Evolutionary conservation across 2,797 vertebrate species (phyloP).

Genomic region (Bucorvus abyssinicus): DNA sequence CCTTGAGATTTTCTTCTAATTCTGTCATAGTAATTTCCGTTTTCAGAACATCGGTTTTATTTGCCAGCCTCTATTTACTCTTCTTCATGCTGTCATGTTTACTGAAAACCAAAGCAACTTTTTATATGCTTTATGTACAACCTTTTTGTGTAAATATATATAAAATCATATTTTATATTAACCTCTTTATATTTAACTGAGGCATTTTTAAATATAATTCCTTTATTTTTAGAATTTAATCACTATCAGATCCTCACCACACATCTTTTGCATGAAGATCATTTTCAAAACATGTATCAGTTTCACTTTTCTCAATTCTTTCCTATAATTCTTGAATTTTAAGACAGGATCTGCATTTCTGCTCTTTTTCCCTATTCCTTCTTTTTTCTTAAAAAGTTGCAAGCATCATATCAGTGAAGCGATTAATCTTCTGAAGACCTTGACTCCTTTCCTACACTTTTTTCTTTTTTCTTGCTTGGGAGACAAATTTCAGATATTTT

Average conservation of each 20-base stretch:
- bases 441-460: background rate
- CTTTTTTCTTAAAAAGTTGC: background rate
- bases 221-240: background rate
- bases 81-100: background rate
- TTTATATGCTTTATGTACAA: background rate
- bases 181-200: background rate
- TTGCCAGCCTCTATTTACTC: background rate
- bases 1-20: background rate
- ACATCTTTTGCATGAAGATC: background rate
- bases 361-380: background rate
- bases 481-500: background rate
- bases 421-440: background rate
- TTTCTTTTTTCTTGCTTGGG: background rate
- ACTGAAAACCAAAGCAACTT: background rate
- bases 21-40: background rate
- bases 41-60: background rate
- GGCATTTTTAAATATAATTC: background rate
- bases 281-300: background rate
- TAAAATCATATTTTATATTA: background rate
- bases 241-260: background rate
- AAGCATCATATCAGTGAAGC: background rate
- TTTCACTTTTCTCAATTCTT: background rate
- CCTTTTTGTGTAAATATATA: background rate
- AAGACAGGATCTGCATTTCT: background rate
- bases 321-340: background rate